Evolutionary conservation across 2,797 vertebrate species (phyloP), one percentile per base, ranked within the genome.

Genomic region (Phrynocephalus vlangalii): DNA sequence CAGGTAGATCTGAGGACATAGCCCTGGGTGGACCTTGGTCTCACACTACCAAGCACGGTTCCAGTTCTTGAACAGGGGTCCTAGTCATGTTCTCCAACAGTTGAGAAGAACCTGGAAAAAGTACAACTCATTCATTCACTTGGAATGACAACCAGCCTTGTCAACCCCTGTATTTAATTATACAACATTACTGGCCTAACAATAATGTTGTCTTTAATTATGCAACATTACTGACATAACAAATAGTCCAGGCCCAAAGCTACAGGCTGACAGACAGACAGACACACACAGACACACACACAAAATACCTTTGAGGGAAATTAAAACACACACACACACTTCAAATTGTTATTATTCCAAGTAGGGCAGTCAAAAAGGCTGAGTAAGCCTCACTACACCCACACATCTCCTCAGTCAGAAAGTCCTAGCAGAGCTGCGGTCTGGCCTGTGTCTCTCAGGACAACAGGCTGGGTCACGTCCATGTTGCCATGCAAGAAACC

Each of bases 301-400:
- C 11, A 15, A n/a, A 38, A 78, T 71, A 77, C 63, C 66, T 71
- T 68, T 60, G 24, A 9, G 18, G 60, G 24, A 70, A 87, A 60
- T n/a, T 8, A 73, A 16, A n/a, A 83, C 13, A 28, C 18, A 1
- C 52, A 1, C 52, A 70, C 18, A 10, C 1, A 10, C 8, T 11
- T 28, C 15, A 84, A 92, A 89, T 85, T 88, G 84, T 92, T 89
- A 86, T 85, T 10, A 9, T 50, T 24, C 68, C 24, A 56, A 63
- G 89, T 87, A 93, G 86, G 94, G 90, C 88, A 88, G 72, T 84
- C 81, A 0, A 8, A 89, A 83, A 63, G 88, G 86, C 89, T 89
- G 82, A 94, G 85, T 30, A 72, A 89, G 89, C 82, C 89, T 93
- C 83, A 82, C 79, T 24, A 28, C 83, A 76, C 88, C 83, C 90